Percentiles rank a stretch among this genome's conserved stretches.
These are phyloP conservation scores for Leucophenga montana DNA, from an alignment of 2,888 invertebrate genomes.

Conservation along the genomic window DNA sequence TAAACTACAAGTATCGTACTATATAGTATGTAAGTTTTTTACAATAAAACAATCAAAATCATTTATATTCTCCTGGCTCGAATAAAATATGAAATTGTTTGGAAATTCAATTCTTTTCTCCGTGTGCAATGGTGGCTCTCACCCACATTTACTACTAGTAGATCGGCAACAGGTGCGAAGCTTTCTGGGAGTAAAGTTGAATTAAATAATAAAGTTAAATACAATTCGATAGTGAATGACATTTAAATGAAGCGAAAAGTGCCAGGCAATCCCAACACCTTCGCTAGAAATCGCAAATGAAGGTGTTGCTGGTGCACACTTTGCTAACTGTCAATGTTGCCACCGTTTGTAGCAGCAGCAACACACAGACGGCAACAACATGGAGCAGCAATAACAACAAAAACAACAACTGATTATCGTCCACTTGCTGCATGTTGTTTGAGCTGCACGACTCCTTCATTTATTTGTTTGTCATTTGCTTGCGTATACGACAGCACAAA, in stretches of 20 bases:
- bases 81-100: too few species aligned
- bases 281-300: constrained; percentile 1
- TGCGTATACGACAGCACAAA: constrained; percentile 25
- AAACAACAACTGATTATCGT: constrained; percentile 23
- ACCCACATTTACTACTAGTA: too few species aligned
- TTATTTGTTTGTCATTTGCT: constrained; percentile 26
- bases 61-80: too few species aligned
- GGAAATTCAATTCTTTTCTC: too few species aligned
- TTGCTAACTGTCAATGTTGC: neutral
- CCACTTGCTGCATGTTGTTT: constrained; percentile 8
- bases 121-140: too few species aligned
- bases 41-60: too few species aligned
- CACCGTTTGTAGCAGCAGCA: neutral
- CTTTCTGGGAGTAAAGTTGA: neutral
- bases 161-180: constrained; percentile 1
- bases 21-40: too few species aligned
- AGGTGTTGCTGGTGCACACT: constrained; percentile 11
- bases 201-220: neutral
- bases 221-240: neutral
- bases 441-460: constrained; percentile 18
- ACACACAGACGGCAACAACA: neutral
- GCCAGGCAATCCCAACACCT: constrained; percentile 3
- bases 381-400: neutral
- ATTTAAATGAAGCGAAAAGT: constrained; percentile 16
- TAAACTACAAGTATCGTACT: too few species aligned